Evolutionary conservation across 2,113 vertebrate species (phyloP), one percentile per base, ranked within the genome.

Genomic region (Hypocryptadius cinnamomeus): DNA sequence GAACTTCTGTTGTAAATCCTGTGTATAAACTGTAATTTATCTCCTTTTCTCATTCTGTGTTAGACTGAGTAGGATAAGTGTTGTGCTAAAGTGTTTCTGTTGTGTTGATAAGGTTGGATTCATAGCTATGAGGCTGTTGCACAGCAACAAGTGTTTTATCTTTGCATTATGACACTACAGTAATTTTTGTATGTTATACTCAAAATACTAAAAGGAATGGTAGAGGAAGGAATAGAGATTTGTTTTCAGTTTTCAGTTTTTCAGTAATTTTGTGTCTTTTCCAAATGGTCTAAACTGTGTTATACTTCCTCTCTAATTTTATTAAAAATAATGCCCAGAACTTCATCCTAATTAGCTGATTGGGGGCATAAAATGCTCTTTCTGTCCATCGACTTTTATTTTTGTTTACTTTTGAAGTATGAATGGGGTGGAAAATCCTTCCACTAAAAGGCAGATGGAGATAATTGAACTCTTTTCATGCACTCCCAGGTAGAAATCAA

Each of bases 401-500:
- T 90, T 94, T 94, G 71, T 89, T 96, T 95, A 95, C 89, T 91
- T 90, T 87, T 91, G 66, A 94, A 89, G 66, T 92, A 79, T 94
- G 92, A 93, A 92, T 85, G 66, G 68, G 74, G 59, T 94, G 56
- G 92, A 92, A 96, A 96, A 91, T 96, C 56, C 44, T 85, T 69
- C 80, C 70, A 89, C 70, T 93, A 93, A 96, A 93, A 95, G 70
- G 80, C 81, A 93, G 76, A 76, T 63, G 59, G 77, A 93, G 90
- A 93, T 95, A 97, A 96, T 79, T 74, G 94, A 96, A 94, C 95
- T 50, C 94, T 95, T 96, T 96, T 97, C 74, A 85, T 76, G 81
- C 72, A 95, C 83, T 93, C 94, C 83, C 94, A 96, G 89, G 89
- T 95, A 97, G 96, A 97, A 97, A 97, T 97, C 91, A 96, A 96